Conservation (phyloP, 2,113 vertebrate genomes). For the Cepphus grylle region DNA sequence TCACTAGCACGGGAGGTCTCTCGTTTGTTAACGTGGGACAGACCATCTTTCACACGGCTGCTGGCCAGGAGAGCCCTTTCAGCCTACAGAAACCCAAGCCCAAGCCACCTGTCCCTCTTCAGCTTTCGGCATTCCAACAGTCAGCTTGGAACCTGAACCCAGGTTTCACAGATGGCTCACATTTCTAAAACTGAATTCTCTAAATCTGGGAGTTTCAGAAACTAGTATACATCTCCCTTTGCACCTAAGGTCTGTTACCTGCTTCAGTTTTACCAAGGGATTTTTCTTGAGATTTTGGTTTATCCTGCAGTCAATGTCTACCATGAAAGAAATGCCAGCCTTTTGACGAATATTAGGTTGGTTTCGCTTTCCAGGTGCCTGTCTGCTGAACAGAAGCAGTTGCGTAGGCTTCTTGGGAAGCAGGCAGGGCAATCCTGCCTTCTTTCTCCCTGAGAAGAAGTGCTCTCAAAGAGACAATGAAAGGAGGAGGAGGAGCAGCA, state of each 20-base stretch:
- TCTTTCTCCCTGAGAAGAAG: background rate
- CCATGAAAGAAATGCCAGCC: background rate
- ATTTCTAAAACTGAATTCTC: background rate
- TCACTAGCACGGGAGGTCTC: background rate
- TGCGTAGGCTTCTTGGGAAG: background rate
- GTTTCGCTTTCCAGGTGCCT: background rate
- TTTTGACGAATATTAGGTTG: background rate
- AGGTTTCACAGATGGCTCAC: background rate
- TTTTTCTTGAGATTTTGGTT: background rate
- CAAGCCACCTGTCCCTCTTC: background rate
- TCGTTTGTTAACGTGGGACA: background rate
- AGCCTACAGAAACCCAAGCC: background rate
- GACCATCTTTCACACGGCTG: background rate
- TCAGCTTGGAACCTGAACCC: background rate
- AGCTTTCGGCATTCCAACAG: background rate
- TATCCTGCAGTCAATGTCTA: background rate
- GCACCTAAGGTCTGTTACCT: background rate
- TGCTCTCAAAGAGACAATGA: background rate
- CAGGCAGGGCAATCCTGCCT: background rate
- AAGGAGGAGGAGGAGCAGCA: background rate
- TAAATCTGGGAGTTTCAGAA: background rate
- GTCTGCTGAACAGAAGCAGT: background rate
- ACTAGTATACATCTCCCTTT: background rate
- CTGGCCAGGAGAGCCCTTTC: background rate
- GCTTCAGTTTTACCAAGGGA: background rate